A percentile compares a stretch with the other conserved stretches of the same genome.
Evolutionary conservation across 2,113 vertebrate genomes (phyloP).

Genomic region (Cygnus atratus): DNA sequence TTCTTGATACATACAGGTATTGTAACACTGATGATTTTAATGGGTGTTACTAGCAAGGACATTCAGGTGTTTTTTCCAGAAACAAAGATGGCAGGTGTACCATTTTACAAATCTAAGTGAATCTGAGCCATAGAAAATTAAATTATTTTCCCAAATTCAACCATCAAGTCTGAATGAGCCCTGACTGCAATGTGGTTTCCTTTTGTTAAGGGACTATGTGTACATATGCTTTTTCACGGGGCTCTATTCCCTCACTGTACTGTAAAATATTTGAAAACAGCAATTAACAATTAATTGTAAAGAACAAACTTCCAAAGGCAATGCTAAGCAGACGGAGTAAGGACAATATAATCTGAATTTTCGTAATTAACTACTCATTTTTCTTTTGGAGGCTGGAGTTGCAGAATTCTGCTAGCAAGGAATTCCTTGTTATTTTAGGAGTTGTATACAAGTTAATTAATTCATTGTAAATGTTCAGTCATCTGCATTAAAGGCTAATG

Average conservation of each 20-base stretch:
- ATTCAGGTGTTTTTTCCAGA: not conserved
- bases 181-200: not conserved
- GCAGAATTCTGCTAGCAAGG: not conserved
- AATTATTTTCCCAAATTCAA: not conserved
- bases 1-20: not conserved
- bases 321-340: not conserved
- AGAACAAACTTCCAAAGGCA: not conserved
- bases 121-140: not conserved
- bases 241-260: not conserved
- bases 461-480: not conserved
- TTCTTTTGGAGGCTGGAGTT: not conserved
- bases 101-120: not conserved
- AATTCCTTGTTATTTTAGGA: not conserved
- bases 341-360: not conserved
- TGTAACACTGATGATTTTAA: not conserved
- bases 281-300: conserved; percentile 3
- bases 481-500: not conserved
- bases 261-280: conserved; percentile 33
- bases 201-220: not conserved
- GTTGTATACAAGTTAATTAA: not conserved
- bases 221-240: not conserved
- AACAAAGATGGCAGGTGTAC: not conserved
- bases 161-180: not conserved
- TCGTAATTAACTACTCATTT: not conserved
- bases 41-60: not conserved